phyloP scores from a whole-genome alignment of 2,113 vertebrate species.

The Pantherophis guttatus region DNA sequence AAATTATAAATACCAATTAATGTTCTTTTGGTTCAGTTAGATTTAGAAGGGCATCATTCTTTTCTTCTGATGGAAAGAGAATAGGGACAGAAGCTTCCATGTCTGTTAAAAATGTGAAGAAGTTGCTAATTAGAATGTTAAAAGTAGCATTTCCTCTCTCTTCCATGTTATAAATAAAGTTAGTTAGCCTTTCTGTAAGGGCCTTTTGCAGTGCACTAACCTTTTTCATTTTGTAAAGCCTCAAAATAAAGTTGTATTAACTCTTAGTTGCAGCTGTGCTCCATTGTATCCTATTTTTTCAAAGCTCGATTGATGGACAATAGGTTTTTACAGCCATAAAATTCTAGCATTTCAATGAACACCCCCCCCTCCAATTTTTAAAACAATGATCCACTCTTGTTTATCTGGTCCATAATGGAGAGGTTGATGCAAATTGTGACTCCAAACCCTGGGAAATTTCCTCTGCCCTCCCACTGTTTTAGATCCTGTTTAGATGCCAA shows the following conservation, averaged over 20 bases:
- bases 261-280: not conserved
- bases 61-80: not conserved
- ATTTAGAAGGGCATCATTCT: not conserved
- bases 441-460: not conserved
- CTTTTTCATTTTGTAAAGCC: not conserved
- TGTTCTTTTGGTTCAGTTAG: not conserved
- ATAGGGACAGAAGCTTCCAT: not conserved
- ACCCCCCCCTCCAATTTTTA: not conserved
- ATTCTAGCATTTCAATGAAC: too few species aligned
- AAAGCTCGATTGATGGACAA: not conserved
- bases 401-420: not conserved
- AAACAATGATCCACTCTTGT: not conserved
- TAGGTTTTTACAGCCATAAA: not conserved
- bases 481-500: not conserved
- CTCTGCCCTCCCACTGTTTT: not conserved
- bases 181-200: constrained; percentile 5
- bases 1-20: not conserved
- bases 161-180: constrained; percentile 1
- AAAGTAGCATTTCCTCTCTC: not conserved
- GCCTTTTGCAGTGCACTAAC: not conserved
- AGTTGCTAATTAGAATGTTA: not conserved
- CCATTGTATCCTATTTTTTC: not conserved
- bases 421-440: not conserved
- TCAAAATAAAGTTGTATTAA: not conserved
- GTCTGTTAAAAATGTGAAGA: not conserved